A percentile compares a stretch with the other conserved stretches of the same genome.
These are phyloP conservation scores for Drosophila demipolita DNA, from an alignment of 2,888 invertebrate species.

Conservation along the genomic window DNA sequence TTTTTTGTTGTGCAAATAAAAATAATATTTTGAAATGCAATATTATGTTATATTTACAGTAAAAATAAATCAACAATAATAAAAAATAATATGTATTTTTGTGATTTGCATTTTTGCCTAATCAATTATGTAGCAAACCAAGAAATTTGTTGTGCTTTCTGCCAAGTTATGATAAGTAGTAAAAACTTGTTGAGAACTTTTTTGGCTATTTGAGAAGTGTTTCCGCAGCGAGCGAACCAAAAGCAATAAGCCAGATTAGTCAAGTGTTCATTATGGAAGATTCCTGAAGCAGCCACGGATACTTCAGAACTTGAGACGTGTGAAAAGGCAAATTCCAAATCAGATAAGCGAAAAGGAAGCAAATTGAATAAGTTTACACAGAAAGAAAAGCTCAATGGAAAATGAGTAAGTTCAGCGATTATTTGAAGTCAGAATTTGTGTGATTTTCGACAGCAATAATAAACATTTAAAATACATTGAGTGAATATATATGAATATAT, in stretches of 20 bases:
- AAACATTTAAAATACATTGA: neutral
- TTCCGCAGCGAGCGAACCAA: slow-evolving; percentile 37
- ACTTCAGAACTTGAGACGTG: slow-evolving; percentile 32
- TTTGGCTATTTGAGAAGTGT: slow-evolving; percentile 37
- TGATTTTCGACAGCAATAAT: slow-evolving; percentile 1
- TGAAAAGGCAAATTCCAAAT: slow-evolving; percentile 7
- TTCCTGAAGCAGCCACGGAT: slow-evolving; percentile 6
- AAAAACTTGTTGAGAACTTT: slow-evolving; percentile 23
- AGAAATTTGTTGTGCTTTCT: slow-evolving; percentile 1
- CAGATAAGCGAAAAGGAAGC: slow-evolving; percentile 1
- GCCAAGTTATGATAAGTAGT: slow-evolving; percentile 17
- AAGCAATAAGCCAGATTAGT: slow-evolving; percentile 54
- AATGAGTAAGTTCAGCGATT: neutral
- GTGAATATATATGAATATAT: slow-evolving; percentile 1
- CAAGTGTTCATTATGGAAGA: slow-evolving; percentile 70
- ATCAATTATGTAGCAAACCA: slow-evolving; percentile 13
- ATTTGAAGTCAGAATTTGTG: neutral
- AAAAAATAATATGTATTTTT: neutral
- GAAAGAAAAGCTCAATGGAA: neutral
- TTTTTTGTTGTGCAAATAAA: too few species aligned
- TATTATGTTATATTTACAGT: too few species aligned
- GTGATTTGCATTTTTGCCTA: neutral
- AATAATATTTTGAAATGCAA: neutral
- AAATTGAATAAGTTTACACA: slow-evolving; percentile 11
- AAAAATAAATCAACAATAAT: neutral